A percentile compares a stretch with the other conserved stretches of the same genome.
These are phyloP conservation scores for Catharus minimus DNA, from an alignment of 2,113 vertebrate genomes.

Conservation along the genomic window DNA sequence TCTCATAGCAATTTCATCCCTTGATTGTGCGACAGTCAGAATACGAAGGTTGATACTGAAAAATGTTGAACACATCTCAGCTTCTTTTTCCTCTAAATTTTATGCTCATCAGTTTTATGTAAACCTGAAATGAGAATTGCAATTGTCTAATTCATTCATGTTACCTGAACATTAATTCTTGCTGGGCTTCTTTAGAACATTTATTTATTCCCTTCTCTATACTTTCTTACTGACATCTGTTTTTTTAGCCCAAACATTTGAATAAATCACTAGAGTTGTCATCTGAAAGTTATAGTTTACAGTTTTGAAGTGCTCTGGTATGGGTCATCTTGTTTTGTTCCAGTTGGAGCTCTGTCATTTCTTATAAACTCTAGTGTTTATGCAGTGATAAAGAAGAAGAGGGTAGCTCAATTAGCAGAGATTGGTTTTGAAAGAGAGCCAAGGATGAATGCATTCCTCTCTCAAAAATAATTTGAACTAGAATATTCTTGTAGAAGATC, in stretches of 20 bases:
- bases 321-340: neutral
- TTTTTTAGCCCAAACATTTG: neutral
- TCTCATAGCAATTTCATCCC: neutral
- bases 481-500: neutral
- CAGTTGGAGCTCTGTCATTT: neutral
- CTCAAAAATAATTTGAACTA: neutral
- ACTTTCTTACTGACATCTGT: neutral
- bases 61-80: neutral
- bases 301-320: neutral
- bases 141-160: neutral
- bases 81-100: neutral
- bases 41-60: neutral
- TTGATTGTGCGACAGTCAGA: neutral
- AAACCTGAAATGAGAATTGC: neutral
- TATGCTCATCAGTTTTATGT: neutral
- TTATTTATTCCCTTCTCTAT: neutral
- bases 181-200: neutral
- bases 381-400: neutral
- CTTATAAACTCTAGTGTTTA: neutral
- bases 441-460: neutral
- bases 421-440: neutral
- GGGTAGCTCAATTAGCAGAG: neutral
- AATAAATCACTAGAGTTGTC: rapidly evolving
- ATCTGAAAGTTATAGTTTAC: neutral
- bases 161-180: neutral